phyloP scores from a whole-genome alignment of 2,888 invertebrate genomes.

The Apomyelois bistriatella region DNA sequence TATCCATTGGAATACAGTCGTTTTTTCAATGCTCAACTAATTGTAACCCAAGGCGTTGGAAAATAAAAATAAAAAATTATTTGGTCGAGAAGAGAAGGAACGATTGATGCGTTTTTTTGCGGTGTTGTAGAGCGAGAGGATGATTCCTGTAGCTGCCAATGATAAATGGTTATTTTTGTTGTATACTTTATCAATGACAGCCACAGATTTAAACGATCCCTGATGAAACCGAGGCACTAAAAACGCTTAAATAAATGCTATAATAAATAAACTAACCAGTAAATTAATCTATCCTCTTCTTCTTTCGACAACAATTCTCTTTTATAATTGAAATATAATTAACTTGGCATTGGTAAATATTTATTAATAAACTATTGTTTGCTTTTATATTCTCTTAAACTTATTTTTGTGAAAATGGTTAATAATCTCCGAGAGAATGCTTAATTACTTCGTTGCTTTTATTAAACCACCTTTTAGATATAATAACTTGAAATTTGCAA shows the following conservation, averaged over 20 bases:
- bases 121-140: conserved; percentile 62
- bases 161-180: conserved; percentile 40
- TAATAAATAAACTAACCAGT: conserved; percentile 24
- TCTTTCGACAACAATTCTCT: background rate
- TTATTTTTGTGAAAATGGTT: background rate
- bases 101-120: conserved; percentile 23
- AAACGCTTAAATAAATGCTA: conserved; percentile 30
- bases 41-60: background rate
- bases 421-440: conserved; percentile 1
- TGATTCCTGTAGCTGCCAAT: conserved; percentile 52
- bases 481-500: conserved; percentile 12
- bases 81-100: conserved; percentile 29
- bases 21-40: conserved; percentile 22
- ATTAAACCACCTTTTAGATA: conserved; percentile 12
- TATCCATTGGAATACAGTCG: conserved; percentile 20
- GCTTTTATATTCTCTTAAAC: background rate
- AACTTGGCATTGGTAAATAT: background rate
- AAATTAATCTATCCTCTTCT: conserved; percentile 2
- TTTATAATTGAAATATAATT: background rate
- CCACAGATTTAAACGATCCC: conserved; percentile 56
- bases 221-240: conserved; percentile 73
- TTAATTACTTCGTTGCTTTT: conserved; percentile 12
- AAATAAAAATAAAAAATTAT: conserved; percentile 14
- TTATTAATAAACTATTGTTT: background rate
- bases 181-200: conserved; percentile 48